phyloP scores from a whole-genome alignment of 2,113 vertebrate genomes.

The Aptenodytes forsteri region DNA sequence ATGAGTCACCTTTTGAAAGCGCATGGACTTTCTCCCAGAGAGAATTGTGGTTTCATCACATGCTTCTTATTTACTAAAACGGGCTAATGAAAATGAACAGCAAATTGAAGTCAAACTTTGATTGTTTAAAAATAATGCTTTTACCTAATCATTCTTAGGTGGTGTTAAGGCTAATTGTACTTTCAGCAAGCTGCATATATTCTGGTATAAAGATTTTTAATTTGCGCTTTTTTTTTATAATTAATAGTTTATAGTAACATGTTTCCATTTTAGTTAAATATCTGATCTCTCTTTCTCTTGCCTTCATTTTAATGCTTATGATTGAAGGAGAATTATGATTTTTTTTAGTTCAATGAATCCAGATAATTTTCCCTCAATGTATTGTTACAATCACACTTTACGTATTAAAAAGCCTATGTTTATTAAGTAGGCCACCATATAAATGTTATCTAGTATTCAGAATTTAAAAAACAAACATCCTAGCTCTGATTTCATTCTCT shows the following conservation, averaged over 20 bases:
- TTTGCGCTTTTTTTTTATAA: not conserved
- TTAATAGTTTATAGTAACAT: not conserved
- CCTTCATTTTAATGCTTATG: not conserved
- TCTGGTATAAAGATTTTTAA: not conserved
- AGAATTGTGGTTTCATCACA: not conserved
- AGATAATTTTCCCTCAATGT: not conserved
- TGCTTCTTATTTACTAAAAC: not conserved
- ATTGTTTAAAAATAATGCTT: not conserved
- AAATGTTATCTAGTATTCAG: not conserved
- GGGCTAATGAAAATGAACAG: not conserved
- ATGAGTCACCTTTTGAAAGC: not conserved
- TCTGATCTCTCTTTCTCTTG: not conserved
- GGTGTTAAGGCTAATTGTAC: not conserved
- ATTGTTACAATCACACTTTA: not conserved
- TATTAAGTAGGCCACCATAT: not conserved
- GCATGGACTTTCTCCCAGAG: not conserved
- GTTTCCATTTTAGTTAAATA: not conserved
- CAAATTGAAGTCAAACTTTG: not conserved
- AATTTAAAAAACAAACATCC: not conserved
- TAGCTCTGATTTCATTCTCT: not conserved
- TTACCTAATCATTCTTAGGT: not conserved
- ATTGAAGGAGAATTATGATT: not conserved
- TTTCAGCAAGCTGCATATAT: constrained; percentile 2
- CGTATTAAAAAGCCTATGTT: not conserved
- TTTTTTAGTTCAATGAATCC: not conserved